Evolutionary conservation across 1,140 invertebrate genomes (phyloP), one percentile per base, ranked within the genome.

Genomic region (Cyrtorhinus lividipennis): DNA sequence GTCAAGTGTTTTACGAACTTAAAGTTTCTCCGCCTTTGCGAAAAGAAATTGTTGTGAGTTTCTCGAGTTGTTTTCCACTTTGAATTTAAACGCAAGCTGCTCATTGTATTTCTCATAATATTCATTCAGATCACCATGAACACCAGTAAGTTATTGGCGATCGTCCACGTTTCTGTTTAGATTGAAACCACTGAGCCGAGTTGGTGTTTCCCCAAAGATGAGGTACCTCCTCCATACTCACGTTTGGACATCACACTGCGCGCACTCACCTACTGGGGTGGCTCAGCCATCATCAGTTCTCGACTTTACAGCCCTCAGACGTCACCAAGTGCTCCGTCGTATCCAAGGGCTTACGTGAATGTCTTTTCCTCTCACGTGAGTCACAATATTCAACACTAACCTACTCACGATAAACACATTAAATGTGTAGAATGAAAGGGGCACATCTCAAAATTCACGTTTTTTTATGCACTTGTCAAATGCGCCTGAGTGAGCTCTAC

Each of bases 221-320:
- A 76, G 68, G 68, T 72, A 18, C 75, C 88, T 59, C 68, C 79
- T 5, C 85, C 89, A 0, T 88, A 85, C 71, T 81, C 83, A 1
- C 70, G 74, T 8, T 68, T 92, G 5, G 80, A 82, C 30, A 78
- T 92, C 2, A 81, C 81, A 0, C 78, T 95, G 1, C 82, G 85
- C 59, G 84, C 90, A 0, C 86, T 85, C 66, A 92, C 90, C 0
- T 86, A 85, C 67, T 95, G 91, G 90, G 85, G 86, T 26, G 79
- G 83, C 5, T 84, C 88, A 0, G 72, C 76, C 8, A 76, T 78
- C 24, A 81, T 83, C 0, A 78, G 77, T 2, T 75, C 77, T 0
- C 71, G 73, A 23, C 66, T 86, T 0, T 77, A 76, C 66, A 85
- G 86, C 0, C 87, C 87, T 0, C 78, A 84, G 53, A 82, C 84